These are phyloP conservation scores for Guaruba guarouba DNA, from an alignment of 2,113 vertebrate species.

Conservation along the genomic window DNA sequence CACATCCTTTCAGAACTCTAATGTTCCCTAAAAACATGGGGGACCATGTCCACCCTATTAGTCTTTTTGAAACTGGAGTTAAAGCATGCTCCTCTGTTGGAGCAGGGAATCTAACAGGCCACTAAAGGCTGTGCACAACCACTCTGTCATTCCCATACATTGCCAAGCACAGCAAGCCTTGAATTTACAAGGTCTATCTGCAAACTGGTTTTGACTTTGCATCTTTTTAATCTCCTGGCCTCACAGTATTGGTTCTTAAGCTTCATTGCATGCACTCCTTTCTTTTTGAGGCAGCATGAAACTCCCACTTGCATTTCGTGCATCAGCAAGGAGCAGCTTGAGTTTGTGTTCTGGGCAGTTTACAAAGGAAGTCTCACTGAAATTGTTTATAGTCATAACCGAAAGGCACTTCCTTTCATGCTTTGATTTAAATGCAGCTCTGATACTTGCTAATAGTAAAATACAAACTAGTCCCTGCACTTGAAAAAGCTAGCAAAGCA, in stretches of 20 bases:
- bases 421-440: neutral
- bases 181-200: neutral
- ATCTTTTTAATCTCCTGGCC: neutral
- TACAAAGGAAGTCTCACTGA: neutral
- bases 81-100: neutral
- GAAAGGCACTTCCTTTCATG: neutral
- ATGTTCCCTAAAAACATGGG: neutral
- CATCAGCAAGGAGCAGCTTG: neutral
- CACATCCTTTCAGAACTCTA: neutral
- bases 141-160: neutral
- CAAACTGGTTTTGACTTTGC: neutral
- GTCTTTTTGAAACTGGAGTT: neutral
- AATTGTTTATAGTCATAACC: neutral
- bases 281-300: neutral
- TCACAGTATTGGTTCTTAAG: neutral
- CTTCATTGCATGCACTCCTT: neutral
- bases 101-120: neutral
- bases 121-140: neutral
- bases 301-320: neutral
- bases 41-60: accelerated
- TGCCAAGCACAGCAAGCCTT: neutral
- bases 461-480: neutral
- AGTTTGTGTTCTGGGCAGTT: neutral
- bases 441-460: neutral
- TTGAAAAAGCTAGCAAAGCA: neutral